These are phyloP conservation scores for Sylvilagus bachmani DNA, from an alignment of 2,113 vertebrate species.

Conservation along the genomic window DNA sequence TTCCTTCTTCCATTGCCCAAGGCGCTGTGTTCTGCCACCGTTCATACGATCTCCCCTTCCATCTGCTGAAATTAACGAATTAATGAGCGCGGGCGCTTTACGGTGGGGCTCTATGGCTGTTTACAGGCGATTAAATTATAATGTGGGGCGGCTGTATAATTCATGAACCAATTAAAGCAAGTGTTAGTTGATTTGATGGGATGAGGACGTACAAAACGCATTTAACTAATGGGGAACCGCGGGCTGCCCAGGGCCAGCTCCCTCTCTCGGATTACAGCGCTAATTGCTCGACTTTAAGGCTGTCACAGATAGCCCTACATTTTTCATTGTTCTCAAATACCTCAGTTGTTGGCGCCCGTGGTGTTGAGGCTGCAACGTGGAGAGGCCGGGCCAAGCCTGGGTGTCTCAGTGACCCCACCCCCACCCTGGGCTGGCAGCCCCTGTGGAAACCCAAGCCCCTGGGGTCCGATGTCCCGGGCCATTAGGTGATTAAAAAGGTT, in stretches of 20 bases:
- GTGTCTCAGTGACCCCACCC: slow-evolving; percentile 90
- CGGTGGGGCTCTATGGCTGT: slow-evolving; percentile 96
- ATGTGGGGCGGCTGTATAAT: slow-evolving; percentile 98
- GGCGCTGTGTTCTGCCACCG: slow-evolving; percentile 92
- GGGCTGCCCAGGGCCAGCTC: slow-evolving; percentile 91
- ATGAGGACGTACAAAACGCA: slow-evolving; percentile 99
- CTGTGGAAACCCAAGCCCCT: slow-evolving; percentile 79
- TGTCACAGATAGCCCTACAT: slow-evolving; percentile 99
- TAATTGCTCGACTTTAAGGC: slow-evolving; percentile 99
- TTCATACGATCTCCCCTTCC: slow-evolving; percentile 92
- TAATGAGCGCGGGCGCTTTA: slow-evolving; percentile 99
- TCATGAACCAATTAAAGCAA: slow-evolving; percentile 99
- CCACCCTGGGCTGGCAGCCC: slow-evolving; percentile 75
- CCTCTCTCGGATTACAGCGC: slow-evolving; percentile 98
- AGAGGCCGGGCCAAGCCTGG: slow-evolving; percentile 96
- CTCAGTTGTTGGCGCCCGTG: slow-evolving; percentile 97
- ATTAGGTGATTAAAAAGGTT: slow-evolving; percentile 90
- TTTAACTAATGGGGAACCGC: slow-evolving; percentile 98
- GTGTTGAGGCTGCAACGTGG: slow-evolving; percentile 94
- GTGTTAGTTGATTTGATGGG: slow-evolving; percentile 99
- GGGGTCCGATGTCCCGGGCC: slow-evolving; percentile 86
- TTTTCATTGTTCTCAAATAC: slow-evolving; percentile 99
- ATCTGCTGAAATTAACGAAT: slow-evolving; percentile 98
- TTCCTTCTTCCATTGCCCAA: slow-evolving; percentile 90
- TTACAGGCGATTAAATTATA: slow-evolving; percentile 99